Conservation (phyloP, 2,888 invertebrate species). For the Tiliacea citrago region DNA sequence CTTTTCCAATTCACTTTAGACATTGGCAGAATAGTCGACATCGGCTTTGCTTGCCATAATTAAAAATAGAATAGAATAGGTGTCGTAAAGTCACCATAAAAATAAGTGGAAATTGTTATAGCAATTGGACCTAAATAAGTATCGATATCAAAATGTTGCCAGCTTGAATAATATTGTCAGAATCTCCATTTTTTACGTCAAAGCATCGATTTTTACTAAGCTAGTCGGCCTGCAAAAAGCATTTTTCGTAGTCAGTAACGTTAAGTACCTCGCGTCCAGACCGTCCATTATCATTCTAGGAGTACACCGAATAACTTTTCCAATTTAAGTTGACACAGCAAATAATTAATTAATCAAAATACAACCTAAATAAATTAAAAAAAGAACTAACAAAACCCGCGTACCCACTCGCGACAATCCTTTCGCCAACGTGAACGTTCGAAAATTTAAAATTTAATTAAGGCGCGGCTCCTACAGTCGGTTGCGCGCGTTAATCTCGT, state of each 20-base stretch:
- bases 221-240: not conserved
- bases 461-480: constrained; percentile 76
- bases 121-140: not conserved
- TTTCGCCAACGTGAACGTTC: constrained; percentile 77
- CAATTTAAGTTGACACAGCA: constrained; percentile 4
- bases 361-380: constrained; percentile 53
- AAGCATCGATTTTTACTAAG: not conserved
- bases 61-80: too few species aligned
- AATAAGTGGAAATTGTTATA: not conserved
- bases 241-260: not conserved
- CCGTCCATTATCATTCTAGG: not conserved
- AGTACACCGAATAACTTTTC: too few species aligned
- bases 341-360: constrained; percentile 37
- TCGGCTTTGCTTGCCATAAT: too few species aligned
- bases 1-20: too few species aligned
- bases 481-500: constrained; percentile 83
- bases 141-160: not conserved
- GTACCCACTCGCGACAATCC: constrained; percentile 70
- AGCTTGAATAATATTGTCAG: not conserved
- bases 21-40: too few species aligned
- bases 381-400: constrained; percentile 58
- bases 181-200: too few species aligned
- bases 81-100: too few species aligned
- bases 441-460: constrained; percentile 86
- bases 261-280: not conserved